A percentile compares a stretch with the other conserved stretches of the same genome.
These are phyloP conservation scores for Diplodus sargus DNA, from an alignment of 2,797 vertebrate species.

Conservation along the genomic window DNA sequence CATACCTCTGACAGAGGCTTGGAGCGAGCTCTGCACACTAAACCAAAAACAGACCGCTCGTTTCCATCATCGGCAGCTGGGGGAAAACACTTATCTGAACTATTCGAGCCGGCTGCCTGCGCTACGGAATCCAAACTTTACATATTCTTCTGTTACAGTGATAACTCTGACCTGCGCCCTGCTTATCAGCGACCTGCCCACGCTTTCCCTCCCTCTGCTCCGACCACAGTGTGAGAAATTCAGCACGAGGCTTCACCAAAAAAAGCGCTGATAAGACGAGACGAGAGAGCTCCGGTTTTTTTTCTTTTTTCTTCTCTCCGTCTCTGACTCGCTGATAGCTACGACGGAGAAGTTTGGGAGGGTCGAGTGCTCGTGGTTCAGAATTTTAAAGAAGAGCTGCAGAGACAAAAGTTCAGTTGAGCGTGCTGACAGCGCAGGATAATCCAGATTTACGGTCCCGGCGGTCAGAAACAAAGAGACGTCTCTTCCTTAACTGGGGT, in stretches of 20 bases:
- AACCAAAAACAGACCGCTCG: slow-evolving; percentile 28
- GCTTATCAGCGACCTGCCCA: slow-evolving; percentile 44
- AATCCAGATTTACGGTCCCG: neutral
- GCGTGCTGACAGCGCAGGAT: slow-evolving; percentile 17
- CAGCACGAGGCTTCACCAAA: slow-evolving; percentile 41
- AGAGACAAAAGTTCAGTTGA: slow-evolving; percentile 18
- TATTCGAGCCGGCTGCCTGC: neutral
- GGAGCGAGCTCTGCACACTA: neutral
- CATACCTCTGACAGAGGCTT: neutral
- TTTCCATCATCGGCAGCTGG: slow-evolving; percentile 28
- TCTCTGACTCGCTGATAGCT: slow-evolving; percentile 6
- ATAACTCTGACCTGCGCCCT: slow-evolving; percentile 36
- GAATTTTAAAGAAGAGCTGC: slow-evolving; percentile 38
- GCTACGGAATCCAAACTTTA: slow-evolving; percentile 26
- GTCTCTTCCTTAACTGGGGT: neutral
- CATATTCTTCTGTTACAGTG: slow-evolving; percentile 22
- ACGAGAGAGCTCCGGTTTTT: slow-evolving; percentile 5
- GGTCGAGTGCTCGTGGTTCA: neutral
- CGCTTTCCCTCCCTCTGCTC: slow-evolving; percentile 16
- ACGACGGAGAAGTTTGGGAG: slow-evolving; percentile 16
- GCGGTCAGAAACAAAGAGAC: slow-evolving; percentile 14
- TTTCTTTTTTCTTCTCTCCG: neutral
- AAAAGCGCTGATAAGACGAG: slow-evolving; percentile 45
- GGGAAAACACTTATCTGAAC: slow-evolving; percentile 12
- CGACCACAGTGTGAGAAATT: slow-evolving; percentile 41